These are phyloP conservation scores for Struthidea cinerea DNA, from an alignment of 2,113 vertebrate genomes.

Conservation along the genomic window DNA sequence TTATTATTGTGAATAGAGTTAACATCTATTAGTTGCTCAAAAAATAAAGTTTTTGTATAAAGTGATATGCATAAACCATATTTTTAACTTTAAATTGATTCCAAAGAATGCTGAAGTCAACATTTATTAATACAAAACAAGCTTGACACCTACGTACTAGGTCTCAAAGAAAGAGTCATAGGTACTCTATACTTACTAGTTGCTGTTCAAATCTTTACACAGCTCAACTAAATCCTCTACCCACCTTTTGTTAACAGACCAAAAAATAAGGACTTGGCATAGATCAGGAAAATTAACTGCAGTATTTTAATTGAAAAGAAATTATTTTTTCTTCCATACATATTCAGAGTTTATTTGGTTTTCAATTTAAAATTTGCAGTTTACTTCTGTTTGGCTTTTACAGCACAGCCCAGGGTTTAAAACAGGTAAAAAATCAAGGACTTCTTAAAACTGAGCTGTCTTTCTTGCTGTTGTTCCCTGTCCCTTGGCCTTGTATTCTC, in stretches of 20 bases:
- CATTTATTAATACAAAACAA: background rate
- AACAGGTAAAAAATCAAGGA: background rate
- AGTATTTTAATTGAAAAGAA: background rate
- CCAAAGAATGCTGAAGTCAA: background rate
- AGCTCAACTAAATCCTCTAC: background rate
- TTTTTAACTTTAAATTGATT: background rate
- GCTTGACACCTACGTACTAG: background rate
- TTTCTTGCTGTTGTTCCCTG: background rate
- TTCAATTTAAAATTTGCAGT: background rate
- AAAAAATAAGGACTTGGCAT: background rate
- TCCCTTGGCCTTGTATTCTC: accelerated
- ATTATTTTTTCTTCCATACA: background rate
- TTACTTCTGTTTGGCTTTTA: background rate
- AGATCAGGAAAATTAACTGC: background rate
- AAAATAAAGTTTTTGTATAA: background rate
- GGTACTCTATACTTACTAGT: background rate
- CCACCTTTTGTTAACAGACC: background rate
- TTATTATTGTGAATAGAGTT: background rate
- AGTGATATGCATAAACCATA: background rate
- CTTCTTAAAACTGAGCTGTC: background rate
- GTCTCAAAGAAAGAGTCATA: background rate
- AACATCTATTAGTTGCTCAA: background rate
- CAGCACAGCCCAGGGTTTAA: background rate
- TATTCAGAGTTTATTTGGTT: background rate
- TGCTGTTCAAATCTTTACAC: background rate